Evolutionary conservation across 2,113 vertebrate species (phyloP).

Genomic region (Xiphophorus couchianus): DNA sequence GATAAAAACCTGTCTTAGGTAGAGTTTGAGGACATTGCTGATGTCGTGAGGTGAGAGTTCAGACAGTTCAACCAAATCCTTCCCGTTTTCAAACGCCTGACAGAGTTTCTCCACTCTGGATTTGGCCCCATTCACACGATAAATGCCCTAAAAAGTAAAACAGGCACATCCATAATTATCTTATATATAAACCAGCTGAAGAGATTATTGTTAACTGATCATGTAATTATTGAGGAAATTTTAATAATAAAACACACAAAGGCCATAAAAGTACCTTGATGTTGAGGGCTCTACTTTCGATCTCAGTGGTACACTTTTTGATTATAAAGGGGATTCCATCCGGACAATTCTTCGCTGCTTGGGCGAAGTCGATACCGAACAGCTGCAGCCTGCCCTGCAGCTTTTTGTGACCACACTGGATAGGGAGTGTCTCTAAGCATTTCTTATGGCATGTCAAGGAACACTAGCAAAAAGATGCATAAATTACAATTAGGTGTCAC

Average conservation of each 20-base stretch:
- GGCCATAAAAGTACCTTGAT: constrained; percentile 84
- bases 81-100: constrained; percentile 98
- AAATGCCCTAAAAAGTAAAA: constrained; percentile 86
- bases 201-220: background rate
- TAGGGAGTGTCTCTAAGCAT: constrained; percentile 95
- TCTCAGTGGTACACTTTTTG: constrained; percentile 96
- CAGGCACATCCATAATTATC: background rate
- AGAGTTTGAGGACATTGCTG: constrained; percentile 96
- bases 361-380: constrained; percentile 94
- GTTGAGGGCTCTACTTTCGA: constrained; percentile 92
- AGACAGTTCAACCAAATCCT: constrained; percentile 94
- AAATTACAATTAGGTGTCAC: background rate
- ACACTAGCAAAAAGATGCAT: constrained; percentile 79
- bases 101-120: constrained; percentile 96
- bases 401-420: constrained; percentile 98
- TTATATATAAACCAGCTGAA: background rate
- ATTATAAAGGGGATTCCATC: constrained; percentile 97
- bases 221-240: too few species aligned
- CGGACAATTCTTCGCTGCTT: constrained; percentile 86
- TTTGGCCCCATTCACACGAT: constrained; percentile 96
- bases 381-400: constrained; percentile 92
- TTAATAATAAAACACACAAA: background rate
- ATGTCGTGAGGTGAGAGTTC: constrained; percentile 95
- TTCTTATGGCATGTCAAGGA: constrained; percentile 96
- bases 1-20: constrained; percentile 90